Conservation (phyloP, 2,888 invertebrate genomes). For the Leptopterna dolabrata region DNA sequence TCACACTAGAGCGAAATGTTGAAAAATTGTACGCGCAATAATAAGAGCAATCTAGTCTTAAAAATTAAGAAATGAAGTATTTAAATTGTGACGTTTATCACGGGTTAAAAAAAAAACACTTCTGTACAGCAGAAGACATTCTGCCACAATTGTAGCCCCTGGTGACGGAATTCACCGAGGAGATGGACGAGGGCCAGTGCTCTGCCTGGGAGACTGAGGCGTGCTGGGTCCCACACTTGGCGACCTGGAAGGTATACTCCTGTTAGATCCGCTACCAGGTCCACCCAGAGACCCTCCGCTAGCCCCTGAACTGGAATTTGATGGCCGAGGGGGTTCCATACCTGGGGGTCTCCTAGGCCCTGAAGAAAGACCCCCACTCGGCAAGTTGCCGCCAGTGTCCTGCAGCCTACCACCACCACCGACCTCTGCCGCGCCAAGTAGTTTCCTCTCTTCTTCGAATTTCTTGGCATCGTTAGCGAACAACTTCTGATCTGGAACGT, state of each 20-base stretch:
- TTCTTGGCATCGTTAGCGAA: slow-evolving; percentile 51
- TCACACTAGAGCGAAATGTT: too few species aligned
- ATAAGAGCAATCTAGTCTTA: too few species aligned
- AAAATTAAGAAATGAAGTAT: not conserved
- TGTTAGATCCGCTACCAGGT: not conserved
- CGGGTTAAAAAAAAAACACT: not conserved
- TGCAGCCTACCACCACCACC: not conserved
- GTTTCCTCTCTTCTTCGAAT: slow-evolving; percentile 56
- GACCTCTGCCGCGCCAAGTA: slow-evolving; percentile 1
- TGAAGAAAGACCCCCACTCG: not conserved
- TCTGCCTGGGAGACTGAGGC: not conserved
- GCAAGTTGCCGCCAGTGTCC: not conserved
- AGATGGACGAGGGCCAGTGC: not conserved
- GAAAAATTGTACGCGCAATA: too few species aligned
- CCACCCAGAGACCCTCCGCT: too few species aligned
- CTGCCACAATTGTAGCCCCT: not conserved
- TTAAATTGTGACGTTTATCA: not conserved
- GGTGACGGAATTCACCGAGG: not conserved
- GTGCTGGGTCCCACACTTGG: not conserved
- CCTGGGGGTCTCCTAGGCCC: not conserved
- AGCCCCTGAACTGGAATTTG: not conserved
- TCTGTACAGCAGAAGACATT: not conserved
- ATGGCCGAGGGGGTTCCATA: not conserved
- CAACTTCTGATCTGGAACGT: slow-evolving; percentile 47
- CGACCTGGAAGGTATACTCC: not conserved